These are phyloP conservation scores for Tamandua tetradactyla DNA, from an alignment of 2,797 vertebrate species.

Conservation along the genomic window DNA sequence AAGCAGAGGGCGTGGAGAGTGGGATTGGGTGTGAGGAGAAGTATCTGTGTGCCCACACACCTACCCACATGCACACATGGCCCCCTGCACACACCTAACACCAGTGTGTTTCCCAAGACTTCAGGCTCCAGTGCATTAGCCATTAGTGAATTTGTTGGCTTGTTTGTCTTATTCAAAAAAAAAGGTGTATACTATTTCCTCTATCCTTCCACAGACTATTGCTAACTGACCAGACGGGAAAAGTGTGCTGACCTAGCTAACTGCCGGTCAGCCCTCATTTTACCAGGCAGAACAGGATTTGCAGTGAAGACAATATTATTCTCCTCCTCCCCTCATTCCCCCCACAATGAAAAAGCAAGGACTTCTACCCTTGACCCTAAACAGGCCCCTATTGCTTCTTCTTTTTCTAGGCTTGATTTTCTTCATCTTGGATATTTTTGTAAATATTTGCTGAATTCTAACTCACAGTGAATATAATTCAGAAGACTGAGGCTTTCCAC, in stretches of 20 bases:
- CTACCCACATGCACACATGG: not conserved
- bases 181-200: not conserved
- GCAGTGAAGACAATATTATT: not conserved
- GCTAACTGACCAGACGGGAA: not conserved
- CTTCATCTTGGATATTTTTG: not conserved
- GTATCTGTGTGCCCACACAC: not conserved
- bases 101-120: not conserved
- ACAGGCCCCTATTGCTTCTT: not conserved
- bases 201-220: not conserved
- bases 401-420: not conserved
- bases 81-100: not conserved
- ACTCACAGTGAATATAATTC: slow-evolving; percentile 23
- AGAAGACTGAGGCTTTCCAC: not conserved
- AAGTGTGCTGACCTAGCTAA: not conserved
- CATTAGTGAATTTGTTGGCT: not conserved
- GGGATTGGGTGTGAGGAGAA: not conserved
- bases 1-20: too few species aligned
- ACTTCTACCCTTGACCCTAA: not conserved
- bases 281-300: not conserved
- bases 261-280: not conserved
- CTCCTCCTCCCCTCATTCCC: not conserved
- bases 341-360: not conserved
- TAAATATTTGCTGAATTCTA: slow-evolving; percentile 20
- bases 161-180: not conserved
- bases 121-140: not conserved